phyloP scores from a whole-genome alignment of 2,888 invertebrate species.

The Oasisia sp. region DNA sequence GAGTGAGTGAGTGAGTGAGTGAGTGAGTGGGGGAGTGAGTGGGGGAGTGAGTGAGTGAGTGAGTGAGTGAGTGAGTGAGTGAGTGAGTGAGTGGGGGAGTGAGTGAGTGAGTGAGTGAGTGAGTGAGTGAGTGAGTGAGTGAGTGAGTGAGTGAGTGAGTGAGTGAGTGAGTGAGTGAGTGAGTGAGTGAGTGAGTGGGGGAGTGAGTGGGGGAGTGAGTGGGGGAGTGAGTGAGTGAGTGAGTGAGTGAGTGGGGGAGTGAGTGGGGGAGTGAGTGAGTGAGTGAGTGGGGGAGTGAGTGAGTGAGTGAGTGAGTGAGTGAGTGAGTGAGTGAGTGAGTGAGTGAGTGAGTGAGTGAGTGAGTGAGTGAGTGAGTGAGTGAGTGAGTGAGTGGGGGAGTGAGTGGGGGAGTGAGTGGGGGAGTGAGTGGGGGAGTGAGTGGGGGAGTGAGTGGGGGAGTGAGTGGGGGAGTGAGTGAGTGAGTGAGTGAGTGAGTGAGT shows the following conservation, averaged over 20 bases:
- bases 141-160: conserved; percentile 25
- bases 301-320: not conserved
- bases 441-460: conserved; percentile 14
- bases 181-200: no score
- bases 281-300: no score
- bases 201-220: no score
- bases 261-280: no score
- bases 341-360: conserved; percentile 23
- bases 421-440: conserved; percentile 20
- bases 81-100: no score
- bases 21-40: no score
- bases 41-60: no score
- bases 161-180: conserved; percentile 21
- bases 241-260: no score
- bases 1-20: no score
- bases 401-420: conserved; percentile 22
- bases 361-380: not conserved
- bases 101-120: conserved; percentile 29
- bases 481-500: conserved; percentile 23
- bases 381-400: conserved; percentile 27
- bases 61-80: no score
- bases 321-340: not conserved
- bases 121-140: conserved; percentile 27
- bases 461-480: conserved; percentile 20
- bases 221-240: no score